These are phyloP conservation scores for Pomphorhynchus laevis DNA, from an alignment of 1,140 invertebrate species.

Conservation along the genomic window DNA sequence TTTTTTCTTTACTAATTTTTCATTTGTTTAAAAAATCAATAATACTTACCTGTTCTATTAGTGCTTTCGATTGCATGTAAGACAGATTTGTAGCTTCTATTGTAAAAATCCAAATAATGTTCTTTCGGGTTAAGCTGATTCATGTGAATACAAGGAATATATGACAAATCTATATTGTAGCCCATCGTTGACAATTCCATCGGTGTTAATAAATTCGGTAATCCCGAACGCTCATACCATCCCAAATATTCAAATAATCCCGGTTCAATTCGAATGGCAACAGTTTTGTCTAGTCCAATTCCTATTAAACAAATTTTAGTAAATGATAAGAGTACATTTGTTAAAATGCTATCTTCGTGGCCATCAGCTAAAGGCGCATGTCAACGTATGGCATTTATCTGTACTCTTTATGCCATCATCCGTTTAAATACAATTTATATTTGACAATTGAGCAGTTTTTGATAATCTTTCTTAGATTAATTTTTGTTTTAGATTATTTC, in stretches of 20 bases:
- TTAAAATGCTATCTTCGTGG: constrained; percentile 18
- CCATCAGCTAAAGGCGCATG: too few relatives aligned
- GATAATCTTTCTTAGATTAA: too few relatives aligned
- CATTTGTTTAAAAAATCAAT: background rate
- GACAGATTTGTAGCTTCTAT: constrained; percentile 20
- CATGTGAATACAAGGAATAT: constrained; percentile 28
- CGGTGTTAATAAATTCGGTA: constrained; percentile 39
- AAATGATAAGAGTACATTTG: constrained; percentile 18
- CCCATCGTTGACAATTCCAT: constrained; percentile 32
- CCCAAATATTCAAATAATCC: constrained; percentile 56
- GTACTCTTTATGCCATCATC: too few relatives aligned
- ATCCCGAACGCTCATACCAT: constrained; percentile 43
- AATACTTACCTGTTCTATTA: too few relatives aligned
- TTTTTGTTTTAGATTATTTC: too few relatives aligned
- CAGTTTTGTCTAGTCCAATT: constrained; percentile 16
- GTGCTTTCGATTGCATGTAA: constrained; percentile 16
- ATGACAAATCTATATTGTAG: constrained; percentile 34
- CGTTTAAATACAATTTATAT: too few relatives aligned
- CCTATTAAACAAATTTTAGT: constrained; percentile 3
- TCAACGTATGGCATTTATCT: too few relatives aligned
- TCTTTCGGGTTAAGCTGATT: constrained; percentile 22
- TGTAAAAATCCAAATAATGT: constrained; percentile 31
- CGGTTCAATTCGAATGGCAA: constrained; percentile 38
- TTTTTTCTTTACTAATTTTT: too few relatives aligned
- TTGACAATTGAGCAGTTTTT: too few relatives aligned